These are phyloP conservation scores for Toxotes jaculatrix DNA, from an alignment of 2,113 vertebrate genomes.

Conservation along the genomic window DNA sequence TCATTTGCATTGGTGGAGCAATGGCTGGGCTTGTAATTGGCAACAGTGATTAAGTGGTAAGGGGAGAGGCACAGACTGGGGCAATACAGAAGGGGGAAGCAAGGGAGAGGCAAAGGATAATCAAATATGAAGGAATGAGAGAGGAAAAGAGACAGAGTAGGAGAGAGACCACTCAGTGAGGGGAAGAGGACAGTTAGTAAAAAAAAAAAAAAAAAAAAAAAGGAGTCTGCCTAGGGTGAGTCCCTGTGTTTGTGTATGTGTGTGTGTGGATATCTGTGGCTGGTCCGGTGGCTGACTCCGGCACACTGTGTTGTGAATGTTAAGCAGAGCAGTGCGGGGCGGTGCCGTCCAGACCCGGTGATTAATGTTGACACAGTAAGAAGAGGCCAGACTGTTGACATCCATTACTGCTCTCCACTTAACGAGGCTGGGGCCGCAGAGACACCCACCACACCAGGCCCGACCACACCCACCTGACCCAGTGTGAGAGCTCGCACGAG, in stretches of 20 bases:
- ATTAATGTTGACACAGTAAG: conserved; percentile 79
- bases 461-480: conserved; percentile 33
- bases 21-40: conserved; percentile 85
- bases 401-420: conserved; percentile 56
- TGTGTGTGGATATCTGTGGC: no score
- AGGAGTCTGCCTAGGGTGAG: no score
- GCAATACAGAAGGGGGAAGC: no score
- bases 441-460: conserved; percentile 40
- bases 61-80: no score
- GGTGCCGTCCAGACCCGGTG: conserved; percentile 54
- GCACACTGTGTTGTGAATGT: conserved; percentile 44
- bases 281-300: neutral
- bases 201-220: no score
- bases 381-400: conserved; percentile 69
- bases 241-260: no score
- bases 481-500: conserved; percentile 46
- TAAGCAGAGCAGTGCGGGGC: conserved; percentile 33
- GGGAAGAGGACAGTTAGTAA: neutral
- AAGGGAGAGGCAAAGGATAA: neutral
- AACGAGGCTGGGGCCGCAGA: conserved; percentile 66
- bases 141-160: neutral
- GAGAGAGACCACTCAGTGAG: neutral
- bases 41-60: conserved; percentile 43
- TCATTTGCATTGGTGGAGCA: conserved; percentile 34
- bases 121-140: conserved; percentile 2